A percentile compares a stretch with the other conserved stretches of the same genome.
These are phyloP conservation scores for Embiotoca jacksoni DNA, from an alignment of 2,113 vertebrate genomes.

Conservation along the genomic window DNA sequence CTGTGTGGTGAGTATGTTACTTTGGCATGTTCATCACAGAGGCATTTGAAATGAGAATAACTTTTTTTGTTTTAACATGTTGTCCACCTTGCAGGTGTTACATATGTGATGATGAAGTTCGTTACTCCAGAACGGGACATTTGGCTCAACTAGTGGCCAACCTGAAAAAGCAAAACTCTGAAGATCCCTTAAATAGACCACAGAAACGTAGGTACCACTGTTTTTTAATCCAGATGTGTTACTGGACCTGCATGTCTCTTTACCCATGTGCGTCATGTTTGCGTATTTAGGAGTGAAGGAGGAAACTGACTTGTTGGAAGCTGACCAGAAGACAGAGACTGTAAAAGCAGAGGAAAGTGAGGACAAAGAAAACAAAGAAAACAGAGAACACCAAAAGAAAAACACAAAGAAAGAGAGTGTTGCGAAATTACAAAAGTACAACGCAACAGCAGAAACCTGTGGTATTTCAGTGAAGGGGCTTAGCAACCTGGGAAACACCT, in stretches of 20 bases:
- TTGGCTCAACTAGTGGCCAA: conserved; percentile 91
- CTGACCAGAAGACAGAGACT: conserved; percentile 39
- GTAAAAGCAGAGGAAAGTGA: conserved; percentile 69
- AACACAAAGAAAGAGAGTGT: conserved; percentile 76
- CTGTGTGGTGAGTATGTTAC: conserved; percentile 88
- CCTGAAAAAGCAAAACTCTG: conserved; percentile 87
- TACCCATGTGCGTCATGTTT: neutral
- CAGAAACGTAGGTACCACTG: conserved; percentile 82
- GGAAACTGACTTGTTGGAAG: conserved; percentile 45
- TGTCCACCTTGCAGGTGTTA: conserved; percentile 89
- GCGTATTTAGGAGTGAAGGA: conserved; percentile 61
- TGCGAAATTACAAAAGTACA: conserved; percentile 74
- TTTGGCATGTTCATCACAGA: neutral
- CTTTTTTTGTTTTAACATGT: neutral
- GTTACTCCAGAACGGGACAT: conserved; percentile 86
- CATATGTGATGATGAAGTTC: conserved; percentile 91
- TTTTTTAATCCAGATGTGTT: neutral
- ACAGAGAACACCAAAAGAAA: conserved; percentile 82
- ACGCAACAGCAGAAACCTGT: conserved; percentile 40
- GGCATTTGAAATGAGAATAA: neutral
- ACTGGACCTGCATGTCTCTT: neutral
- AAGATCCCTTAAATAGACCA: conserved; percentile 57
- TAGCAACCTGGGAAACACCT: conserved; percentile 97
- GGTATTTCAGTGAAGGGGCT: conserved; percentile 90
- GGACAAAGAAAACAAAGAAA: conserved; percentile 80